Conservation (phyloP, 2,797 vertebrate species). For the Intellagama lesueurii region DNA sequence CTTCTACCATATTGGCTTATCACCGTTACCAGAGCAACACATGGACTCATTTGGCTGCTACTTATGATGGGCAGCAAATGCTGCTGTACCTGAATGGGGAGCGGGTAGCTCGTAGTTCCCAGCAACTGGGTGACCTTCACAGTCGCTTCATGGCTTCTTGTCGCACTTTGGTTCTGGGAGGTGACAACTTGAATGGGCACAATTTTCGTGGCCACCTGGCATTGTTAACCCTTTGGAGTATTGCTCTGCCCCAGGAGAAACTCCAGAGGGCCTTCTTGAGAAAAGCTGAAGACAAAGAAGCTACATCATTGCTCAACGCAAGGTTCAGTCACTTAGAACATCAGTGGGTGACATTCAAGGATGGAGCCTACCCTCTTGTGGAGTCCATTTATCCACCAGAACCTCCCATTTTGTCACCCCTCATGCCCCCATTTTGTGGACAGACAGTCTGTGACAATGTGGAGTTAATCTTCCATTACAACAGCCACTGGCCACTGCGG, state of each 20-base stretch:
- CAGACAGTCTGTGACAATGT: conserved; percentile 90
- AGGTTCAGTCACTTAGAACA: conserved; percentile 81
- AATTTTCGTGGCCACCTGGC: conserved; percentile 89
- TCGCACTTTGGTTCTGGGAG: conserved; percentile 89
- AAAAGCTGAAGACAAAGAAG: conserved; percentile 43
- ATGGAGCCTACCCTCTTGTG: conserved; percentile 79
- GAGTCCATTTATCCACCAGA: conserved; percentile 75
- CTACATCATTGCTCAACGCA: conserved; percentile 76
- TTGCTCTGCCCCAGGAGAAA: conserved; percentile 78
- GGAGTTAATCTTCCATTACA: conserved; percentile 90
- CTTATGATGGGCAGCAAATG: conserved; percentile 88
- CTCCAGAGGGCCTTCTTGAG: conserved; percentile 77
- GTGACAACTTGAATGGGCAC: conserved; percentile 82
- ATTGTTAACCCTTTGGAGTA: conserved; percentile 84
- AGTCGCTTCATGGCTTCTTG: conserved; percentile 93
- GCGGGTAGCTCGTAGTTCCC: conserved; percentile 83
- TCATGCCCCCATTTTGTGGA: conserved; percentile 87
- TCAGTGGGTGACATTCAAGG: conserved; percentile 84
- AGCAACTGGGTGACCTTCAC: conserved; percentile 88
- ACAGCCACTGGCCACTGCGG: conserved; percentile 86
- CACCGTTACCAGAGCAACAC: conserved; percentile 81
- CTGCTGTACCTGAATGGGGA: conserved; percentile 89
- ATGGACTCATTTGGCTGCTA: conserved; percentile 92
- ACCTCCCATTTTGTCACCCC: conserved; percentile 79
- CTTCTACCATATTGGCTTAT: conserved; percentile 84